These are phyloP conservation scores for Carpatolechia fugitivella DNA, from an alignment of 2,888 invertebrate species.

Conservation along the genomic window DNA sequence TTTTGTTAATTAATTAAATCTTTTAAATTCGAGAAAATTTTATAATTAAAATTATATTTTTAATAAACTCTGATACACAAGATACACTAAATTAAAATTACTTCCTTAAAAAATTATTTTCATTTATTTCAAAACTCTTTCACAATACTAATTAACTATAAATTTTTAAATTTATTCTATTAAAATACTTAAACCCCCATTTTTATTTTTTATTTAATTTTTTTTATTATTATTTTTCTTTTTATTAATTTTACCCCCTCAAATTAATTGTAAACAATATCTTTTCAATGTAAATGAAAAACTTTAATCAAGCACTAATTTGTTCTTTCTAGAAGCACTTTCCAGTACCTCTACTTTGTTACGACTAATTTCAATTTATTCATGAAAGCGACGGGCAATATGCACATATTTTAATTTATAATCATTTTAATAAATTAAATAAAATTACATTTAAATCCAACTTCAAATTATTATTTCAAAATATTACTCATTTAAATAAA, in stretches of 20 bases:
- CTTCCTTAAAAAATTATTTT: conserved; percentile 71
- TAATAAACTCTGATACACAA: conserved; percentile 86
- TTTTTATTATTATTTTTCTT: conserved; percentile 52
- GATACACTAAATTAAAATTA: conserved; percentile 82
- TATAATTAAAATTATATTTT: conserved; percentile 54
- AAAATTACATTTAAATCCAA: conserved; percentile 84
- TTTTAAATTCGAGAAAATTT: conserved; percentile 81
- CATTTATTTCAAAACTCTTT: conserved; percentile 74
- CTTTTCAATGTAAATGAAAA: too few species aligned
- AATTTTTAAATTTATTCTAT: conserved; percentile 72
- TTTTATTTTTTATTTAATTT: conserved; percentile 73
- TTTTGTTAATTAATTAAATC: conserved; percentile 76
- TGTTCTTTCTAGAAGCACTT: too few species aligned
- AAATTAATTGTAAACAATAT: too few species aligned
- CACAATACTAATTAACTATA: conserved; percentile 79
- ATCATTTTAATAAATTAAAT: conserved; percentile 76
- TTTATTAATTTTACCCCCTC: conserved; percentile 60
- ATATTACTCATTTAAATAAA: conserved; percentile 69
- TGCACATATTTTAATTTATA: conserved; percentile 85
- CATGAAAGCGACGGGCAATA: conserved; percentile 89
- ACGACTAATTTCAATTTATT: conserved; percentile 87
- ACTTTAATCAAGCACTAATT: too few species aligned
- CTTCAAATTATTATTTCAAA: conserved; percentile 67
- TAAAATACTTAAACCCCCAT: too few species aligned
- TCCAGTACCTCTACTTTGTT: conserved; percentile 89